A percentile compares a stretch with the other conserved stretches of the same genome.
Conservation (phyloP, 2,797 vertebrate species). For the Bradypodion pumilum region DNA sequence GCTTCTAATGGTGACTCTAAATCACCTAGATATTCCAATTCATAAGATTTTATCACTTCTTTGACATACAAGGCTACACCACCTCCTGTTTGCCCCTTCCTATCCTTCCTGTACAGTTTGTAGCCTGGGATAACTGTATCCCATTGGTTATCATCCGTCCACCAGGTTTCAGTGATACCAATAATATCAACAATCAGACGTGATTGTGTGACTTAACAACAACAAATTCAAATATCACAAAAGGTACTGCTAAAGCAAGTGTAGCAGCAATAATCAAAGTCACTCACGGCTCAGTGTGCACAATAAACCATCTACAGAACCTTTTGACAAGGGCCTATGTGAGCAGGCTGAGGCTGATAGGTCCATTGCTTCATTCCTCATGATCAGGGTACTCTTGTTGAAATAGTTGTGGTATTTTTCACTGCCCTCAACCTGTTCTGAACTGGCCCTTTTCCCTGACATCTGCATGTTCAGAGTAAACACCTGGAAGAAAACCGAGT, state of each 20-base stretch:
- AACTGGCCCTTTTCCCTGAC: neutral
- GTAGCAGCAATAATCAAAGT: neutral
- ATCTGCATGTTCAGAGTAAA: neutral
- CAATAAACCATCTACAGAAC: neutral
- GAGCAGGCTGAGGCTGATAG: too few species aligned
- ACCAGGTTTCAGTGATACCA: too few species aligned
- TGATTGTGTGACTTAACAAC: too few species aligned
- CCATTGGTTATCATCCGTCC: too few species aligned
- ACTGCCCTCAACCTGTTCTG: neutral
- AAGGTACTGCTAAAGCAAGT: neutral
- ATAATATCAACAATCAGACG: too few species aligned
- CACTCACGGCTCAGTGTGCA: neutral
- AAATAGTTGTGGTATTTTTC: neutral
- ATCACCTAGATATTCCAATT: too few species aligned
- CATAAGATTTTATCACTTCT: too few species aligned
- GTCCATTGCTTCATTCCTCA: neutral
- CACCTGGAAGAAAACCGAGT: neutral
- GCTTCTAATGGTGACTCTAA: too few species aligned
- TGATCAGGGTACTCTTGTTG: neutral
- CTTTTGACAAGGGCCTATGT: neutral
- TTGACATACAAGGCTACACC: too few species aligned
- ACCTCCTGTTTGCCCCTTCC: too few species aligned
- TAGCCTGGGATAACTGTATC: too few species aligned
- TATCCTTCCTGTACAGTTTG: too few species aligned
- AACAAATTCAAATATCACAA: neutral